A percentile compares a stretch with the other conserved stretches of the same genome.
Evolutionary conservation across 37 sponge, comb jelly and placozoan genomes (phyloP).

Genomic region (Agelas oroides): DNA sequence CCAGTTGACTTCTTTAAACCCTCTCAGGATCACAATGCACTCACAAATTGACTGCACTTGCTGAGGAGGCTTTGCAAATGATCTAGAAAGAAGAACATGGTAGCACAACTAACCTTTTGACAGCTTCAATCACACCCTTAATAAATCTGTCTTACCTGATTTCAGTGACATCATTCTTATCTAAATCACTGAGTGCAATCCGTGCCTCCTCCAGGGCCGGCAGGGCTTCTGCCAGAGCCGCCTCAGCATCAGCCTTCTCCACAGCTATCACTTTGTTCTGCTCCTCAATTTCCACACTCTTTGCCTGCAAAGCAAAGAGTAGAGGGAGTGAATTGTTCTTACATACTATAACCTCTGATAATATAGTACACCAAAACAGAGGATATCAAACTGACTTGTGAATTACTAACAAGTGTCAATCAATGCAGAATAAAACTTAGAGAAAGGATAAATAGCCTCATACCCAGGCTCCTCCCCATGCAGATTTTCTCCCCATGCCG

Average conservation of each 20-base stretch:
- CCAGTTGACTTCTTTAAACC: conserved; percentile 93
- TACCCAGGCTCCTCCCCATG: no score
- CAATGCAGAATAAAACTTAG: no score
- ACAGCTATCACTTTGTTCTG: conserved; percentile 94
- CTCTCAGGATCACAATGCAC: conserved; percentile 89
- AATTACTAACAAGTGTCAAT: no score
- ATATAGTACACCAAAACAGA: no score
- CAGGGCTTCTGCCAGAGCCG: conserved; percentile 88
- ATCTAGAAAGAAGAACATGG: no score
- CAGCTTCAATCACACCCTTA: no score
- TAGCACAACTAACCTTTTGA: no score
- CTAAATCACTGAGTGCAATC: conserved; percentile 91
- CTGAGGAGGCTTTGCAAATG: conserved; percentile 97
- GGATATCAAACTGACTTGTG: no score
- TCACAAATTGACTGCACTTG: conserved; percentile 98
- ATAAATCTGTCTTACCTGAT: conserved; percentile 70
- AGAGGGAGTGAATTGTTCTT: no score
- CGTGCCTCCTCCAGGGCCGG: conserved; percentile 99
- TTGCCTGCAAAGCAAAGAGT: conserved; percentile 58
- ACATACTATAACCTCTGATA: no score
- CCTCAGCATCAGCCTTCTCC: conserved; percentile 95
- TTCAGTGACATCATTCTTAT: conserved; percentile 96
- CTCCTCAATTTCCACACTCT: conserved; percentile 96
- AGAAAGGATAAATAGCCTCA: no score
- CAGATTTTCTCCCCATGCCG: no score